Evolutionary conservation across 2,113 vertebrate species (phyloP).

Genomic region (Melanostigma gelatinosum): DNA sequence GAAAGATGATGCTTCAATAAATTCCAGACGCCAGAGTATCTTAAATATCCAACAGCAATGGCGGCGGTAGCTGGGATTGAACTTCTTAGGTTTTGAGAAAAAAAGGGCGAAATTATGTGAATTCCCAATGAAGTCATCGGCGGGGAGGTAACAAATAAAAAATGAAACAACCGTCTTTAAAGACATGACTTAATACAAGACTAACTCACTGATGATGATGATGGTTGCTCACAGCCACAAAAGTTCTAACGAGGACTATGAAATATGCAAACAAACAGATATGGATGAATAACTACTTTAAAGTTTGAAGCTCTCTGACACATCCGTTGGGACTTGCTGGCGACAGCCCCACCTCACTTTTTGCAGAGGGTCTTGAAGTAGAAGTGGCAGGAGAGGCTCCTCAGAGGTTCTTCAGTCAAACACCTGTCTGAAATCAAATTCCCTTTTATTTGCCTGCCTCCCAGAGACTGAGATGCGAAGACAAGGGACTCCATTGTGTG

Average conservation of each 20-base stretch:
- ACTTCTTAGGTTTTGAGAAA: conserved; percentile 14
- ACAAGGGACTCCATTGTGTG: conserved; percentile 22
- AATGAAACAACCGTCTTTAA: conserved; percentile 7
- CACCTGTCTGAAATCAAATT: conserved; percentile 72
- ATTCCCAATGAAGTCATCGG: conserved; percentile 15
- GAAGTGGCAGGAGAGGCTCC: conserved; percentile 63
- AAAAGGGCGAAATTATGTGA: not conserved
- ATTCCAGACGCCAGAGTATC: conserved; percentile 26
- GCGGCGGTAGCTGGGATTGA: not conserved
- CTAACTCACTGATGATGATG: conserved; percentile 25
- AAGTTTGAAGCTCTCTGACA: conserved; percentile 58
- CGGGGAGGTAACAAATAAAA: conserved; percentile 10
- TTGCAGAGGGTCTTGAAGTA: conserved; percentile 62
- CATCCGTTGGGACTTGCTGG: conserved; percentile 49
- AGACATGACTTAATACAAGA: conserved; percentile 13
- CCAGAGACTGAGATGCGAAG: conserved; percentile 35
- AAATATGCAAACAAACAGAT: conserved; percentile 68
- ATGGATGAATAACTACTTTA: conserved; percentile 66
- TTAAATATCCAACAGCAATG: conserved; percentile 23
- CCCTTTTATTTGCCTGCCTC: conserved; percentile 52
- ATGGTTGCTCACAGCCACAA: conserved; percentile 24
- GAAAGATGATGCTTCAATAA: conserved; percentile 43
- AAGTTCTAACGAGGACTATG: conserved; percentile 35
- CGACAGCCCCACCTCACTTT: conserved; percentile 70
- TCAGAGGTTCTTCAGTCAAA: conserved; percentile 59